Evolutionary conservation across 2,797 vertebrate genomes (phyloP).

Genomic region (Bryconaethiops microstoma): DNA sequence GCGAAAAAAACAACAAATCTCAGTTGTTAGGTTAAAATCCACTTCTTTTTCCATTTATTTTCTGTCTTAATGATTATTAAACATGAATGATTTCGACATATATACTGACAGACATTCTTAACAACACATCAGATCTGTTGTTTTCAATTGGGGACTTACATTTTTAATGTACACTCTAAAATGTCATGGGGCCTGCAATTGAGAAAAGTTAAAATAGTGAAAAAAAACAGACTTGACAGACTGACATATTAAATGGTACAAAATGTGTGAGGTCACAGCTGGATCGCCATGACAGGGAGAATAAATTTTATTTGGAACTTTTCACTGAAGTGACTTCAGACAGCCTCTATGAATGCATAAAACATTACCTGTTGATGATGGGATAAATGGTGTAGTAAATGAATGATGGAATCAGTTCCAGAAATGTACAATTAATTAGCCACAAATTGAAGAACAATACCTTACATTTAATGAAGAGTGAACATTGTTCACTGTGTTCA

Average conservation of each 20-base stretch:
- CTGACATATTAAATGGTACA: neutral
- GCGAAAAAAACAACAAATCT: neutral
- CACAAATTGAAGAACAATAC: neutral
- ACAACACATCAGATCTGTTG: neutral
- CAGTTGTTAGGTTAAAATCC: neutral
- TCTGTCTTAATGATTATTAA: neutral
- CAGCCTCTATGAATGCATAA: neutral
- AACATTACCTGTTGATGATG: no score
- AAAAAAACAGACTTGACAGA: no score
- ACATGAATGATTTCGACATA: neutral
- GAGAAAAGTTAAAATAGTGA: no score
- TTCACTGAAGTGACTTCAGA: neutral
- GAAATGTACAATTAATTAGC: no score
- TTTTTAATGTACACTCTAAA: neutral
- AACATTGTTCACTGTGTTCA: no score
- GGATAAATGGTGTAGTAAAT: no score
- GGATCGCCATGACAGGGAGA: neutral
- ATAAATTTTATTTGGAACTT: neutral
- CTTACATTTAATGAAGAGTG: no score
- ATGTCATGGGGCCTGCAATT: neutral
- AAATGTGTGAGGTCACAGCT: neutral
- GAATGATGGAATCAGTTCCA: no score
- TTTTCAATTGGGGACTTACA: neutral
- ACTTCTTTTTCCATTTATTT: neutral
- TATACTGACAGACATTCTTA: neutral